phyloP scores from a whole-genome alignment of 2,888 invertebrate genomes.

The Amiota minor region DNA sequence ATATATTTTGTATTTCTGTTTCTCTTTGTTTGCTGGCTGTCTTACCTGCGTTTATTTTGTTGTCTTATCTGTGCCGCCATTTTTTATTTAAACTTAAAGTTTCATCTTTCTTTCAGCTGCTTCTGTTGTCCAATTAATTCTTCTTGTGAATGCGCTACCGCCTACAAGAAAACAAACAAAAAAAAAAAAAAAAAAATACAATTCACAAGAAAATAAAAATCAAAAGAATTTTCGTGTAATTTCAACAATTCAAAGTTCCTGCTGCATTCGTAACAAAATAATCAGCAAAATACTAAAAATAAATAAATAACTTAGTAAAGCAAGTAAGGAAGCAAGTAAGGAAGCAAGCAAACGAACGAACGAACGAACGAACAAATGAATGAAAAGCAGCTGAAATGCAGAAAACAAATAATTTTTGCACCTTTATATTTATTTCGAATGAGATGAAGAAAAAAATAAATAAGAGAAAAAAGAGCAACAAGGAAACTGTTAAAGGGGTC shows the following conservation, averaged over 20 bases:
- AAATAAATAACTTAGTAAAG: slow-evolving; percentile 39
- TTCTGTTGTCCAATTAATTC: slow-evolving; percentile 50
- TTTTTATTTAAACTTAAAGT: background rate
- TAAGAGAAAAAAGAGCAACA: background rate
- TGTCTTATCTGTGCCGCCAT: slow-evolving; percentile 10
- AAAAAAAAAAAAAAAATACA: too few relatives aligned
- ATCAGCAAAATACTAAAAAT: slow-evolving; percentile 17
- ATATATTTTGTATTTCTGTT: background rate
- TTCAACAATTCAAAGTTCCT: slow-evolving; percentile 29
- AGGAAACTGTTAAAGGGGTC: background rate
- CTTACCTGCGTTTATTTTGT: background rate
- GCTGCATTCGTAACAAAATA: slow-evolving; percentile 23
- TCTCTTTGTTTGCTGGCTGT: background rate
- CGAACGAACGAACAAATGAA: slow-evolving; percentile 25
- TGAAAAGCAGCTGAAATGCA: background rate
- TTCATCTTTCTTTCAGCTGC: slow-evolving; percentile 36
- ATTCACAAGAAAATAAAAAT: background rate
- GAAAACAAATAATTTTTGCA: slow-evolving; percentile 3
- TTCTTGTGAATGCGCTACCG: background rate
- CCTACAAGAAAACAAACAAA: background rate
- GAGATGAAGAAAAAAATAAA: background rate
- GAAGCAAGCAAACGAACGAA: slow-evolving; percentile 31
- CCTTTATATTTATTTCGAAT: background rate
- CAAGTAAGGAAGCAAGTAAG: slow-evolving; percentile 41
- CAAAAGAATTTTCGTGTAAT: slow-evolving; percentile 1